phyloP scores from a whole-genome alignment of 2,888 invertebrate genomes.

The Latrodectus elegans region DNA sequence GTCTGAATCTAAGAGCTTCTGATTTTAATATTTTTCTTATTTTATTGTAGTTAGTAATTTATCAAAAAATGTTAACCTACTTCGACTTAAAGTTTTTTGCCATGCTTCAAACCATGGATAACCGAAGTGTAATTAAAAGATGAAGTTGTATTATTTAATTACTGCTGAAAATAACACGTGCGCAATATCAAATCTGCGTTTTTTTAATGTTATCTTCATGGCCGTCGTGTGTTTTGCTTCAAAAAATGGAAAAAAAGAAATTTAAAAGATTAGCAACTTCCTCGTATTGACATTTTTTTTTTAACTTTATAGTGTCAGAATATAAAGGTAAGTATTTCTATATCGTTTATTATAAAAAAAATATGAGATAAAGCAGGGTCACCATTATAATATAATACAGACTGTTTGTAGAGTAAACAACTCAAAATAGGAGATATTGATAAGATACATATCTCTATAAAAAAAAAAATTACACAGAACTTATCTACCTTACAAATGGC shows the following conservation, averaged over 20 bases:
- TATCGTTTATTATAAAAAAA: not conserved
- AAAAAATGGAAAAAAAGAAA: not conserved
- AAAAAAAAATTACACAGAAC: conserved; percentile 34
- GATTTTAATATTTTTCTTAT: not conserved
- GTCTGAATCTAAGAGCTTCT: too few relatives aligned
- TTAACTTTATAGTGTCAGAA: not conserved
- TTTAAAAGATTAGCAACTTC: not conserved
- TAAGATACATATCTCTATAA: conserved; percentile 33
- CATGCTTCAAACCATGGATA: too few relatives aligned
- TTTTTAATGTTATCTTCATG: not conserved
- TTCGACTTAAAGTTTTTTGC: too few relatives aligned
- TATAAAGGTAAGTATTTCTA: not conserved
- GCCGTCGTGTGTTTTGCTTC: not conserved
- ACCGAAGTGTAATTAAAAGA: too few relatives aligned
- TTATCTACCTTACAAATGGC: conserved; percentile 31
- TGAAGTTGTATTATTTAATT: too few relatives aligned
- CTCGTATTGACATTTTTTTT: not conserved
- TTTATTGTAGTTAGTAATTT: not conserved
- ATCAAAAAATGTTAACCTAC: not conserved
- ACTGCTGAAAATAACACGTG: too few relatives aligned
- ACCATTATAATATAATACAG: conserved; percentile 31
- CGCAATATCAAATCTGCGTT: not conserved
- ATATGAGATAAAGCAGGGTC: conserved; percentile 14
- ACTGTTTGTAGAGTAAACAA: conserved; percentile 39
- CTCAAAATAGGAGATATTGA: conserved; percentile 42